These are phyloP conservation scores for Melanotaenia maccullochi DNA, from an alignment of 2,797 vertebrate species.

Conservation along the genomic window DNA sequence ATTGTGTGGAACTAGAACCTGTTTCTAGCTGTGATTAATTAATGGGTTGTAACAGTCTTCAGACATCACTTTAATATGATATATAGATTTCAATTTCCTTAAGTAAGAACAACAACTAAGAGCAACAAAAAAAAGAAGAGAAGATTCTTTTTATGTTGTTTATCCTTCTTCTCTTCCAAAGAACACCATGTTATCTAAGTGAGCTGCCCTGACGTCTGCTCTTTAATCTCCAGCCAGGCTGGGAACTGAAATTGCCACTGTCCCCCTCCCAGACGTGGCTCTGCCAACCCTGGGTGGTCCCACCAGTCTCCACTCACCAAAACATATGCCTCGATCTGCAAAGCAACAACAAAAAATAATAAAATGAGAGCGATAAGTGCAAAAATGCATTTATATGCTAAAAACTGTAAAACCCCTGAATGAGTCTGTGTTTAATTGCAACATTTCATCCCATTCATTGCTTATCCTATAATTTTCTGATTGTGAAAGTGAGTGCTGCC, in stretches of 20 bases:
- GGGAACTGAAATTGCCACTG: conserved; percentile 73
- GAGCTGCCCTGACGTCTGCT: conserved; percentile 71
- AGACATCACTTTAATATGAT: conserved; percentile 40
- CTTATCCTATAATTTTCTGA: conserved; percentile 64
- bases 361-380: conserved; percentile 19
- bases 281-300: conserved; percentile 75
- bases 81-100: conserved; percentile 12
- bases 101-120: neutral
- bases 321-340: conserved; percentile 91
- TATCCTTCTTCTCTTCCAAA: conserved; percentile 65
- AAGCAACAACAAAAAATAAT: conserved; percentile 32
- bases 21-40: neutral
- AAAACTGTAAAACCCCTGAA: conserved; percentile 32
- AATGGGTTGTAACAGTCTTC: neutral
- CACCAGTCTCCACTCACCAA: conserved; percentile 88
- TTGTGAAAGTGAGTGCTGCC: conserved; percentile 59
- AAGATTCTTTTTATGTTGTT: conserved; percentile 72
- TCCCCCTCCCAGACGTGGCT: conserved; percentile 42
- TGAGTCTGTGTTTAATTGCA: conserved; percentile 20
- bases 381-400: conserved; percentile 39
- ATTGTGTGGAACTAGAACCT: neutral
- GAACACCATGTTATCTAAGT: conserved; percentile 79
- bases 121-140: conserved; percentile 11
- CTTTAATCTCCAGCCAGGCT: conserved; percentile 76
- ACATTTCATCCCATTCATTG: conserved; percentile 27